Conservation (phyloP, 2,113 vertebrate species). For the Campylomormyrus numenius region DNA sequence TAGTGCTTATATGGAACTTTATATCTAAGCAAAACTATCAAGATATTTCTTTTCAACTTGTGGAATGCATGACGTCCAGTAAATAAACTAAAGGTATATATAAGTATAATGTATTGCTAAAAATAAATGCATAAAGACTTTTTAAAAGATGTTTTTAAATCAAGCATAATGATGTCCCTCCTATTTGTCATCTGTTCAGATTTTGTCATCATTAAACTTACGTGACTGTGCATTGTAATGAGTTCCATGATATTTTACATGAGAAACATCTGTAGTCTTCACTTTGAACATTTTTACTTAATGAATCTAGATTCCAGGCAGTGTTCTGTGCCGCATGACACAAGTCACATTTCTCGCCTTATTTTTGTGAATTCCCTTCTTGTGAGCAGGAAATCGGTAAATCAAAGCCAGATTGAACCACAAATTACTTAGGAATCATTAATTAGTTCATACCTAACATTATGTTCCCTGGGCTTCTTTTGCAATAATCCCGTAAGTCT, state of each 20-base stretch:
- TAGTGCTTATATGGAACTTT: not conserved
- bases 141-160: not conserved
- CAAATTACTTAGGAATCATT: not conserved
- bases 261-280: conserved; percentile 51
- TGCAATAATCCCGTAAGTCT: not conserved
- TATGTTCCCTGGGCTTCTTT: not conserved
- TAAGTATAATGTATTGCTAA: not conserved
- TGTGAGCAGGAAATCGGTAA: conserved; percentile 42
- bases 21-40: not conserved
- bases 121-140: not conserved
- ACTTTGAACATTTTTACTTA: conserved; percentile 46
- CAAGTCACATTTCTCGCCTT: conserved; percentile 49
- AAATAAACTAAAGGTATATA: not conserved
- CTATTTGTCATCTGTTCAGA: not conserved
- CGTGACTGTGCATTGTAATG: not conserved
- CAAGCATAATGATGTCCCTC: not conserved
- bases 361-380: conserved; percentile 64
- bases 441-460: not conserved
- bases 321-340: conserved; percentile 44
- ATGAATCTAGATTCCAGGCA: conserved; percentile 44
- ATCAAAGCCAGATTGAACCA: conserved; percentile 9
- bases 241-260: conserved; percentile 34
- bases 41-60: not conserved
- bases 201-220: conserved; percentile 10
- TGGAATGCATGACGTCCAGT: not conserved